Conservation (phyloP, 2,888 invertebrate species). For the Meta bourneti region DNA sequence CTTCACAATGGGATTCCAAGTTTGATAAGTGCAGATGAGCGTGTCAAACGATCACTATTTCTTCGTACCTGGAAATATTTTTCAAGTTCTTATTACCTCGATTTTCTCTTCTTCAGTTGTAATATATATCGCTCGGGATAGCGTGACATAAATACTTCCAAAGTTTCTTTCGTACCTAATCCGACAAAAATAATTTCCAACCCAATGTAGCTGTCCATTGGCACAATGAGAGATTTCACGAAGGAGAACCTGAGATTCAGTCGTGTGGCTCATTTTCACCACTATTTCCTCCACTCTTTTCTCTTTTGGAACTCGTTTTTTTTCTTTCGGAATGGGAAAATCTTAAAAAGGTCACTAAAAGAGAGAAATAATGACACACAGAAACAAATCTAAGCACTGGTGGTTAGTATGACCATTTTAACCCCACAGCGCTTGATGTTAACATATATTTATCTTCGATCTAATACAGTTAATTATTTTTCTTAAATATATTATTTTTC, state of each 20-base stretch:
- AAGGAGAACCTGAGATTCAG: slow-evolving; percentile 29
- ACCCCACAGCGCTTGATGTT: no score
- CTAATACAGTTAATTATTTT: no score
- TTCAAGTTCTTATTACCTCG: slow-evolving; percentile 55
- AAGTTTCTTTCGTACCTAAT: slow-evolving; percentile 48
- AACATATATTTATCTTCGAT: no score
- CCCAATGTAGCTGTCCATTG: slow-evolving; percentile 6
- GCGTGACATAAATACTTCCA: slow-evolving; percentile 72
- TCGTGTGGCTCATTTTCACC: slow-evolving; percentile 48
- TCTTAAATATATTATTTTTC: no score
- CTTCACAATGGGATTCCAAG: slow-evolving; percentile 24
- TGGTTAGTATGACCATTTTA: no score
- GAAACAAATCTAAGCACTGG: no score
- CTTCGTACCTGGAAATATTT: slow-evolving; percentile 53
- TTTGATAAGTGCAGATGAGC: slow-evolving; percentile 52
- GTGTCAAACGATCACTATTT: slow-evolving; percentile 54
- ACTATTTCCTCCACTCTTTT: not conserved
- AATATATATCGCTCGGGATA: slow-evolving; percentile 52
- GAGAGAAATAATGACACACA: not conserved
- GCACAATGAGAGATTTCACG: slow-evolving; percentile 62
- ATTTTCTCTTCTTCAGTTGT: slow-evolving; percentile 51
- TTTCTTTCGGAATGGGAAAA: no score
- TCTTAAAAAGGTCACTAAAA: no score
- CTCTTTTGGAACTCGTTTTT: not conserved
- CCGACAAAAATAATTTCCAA: slow-evolving; percentile 67